phyloP scores from a whole-genome alignment of 2,797 vertebrate genomes.

The Neosalanx taihuensis region DNA sequence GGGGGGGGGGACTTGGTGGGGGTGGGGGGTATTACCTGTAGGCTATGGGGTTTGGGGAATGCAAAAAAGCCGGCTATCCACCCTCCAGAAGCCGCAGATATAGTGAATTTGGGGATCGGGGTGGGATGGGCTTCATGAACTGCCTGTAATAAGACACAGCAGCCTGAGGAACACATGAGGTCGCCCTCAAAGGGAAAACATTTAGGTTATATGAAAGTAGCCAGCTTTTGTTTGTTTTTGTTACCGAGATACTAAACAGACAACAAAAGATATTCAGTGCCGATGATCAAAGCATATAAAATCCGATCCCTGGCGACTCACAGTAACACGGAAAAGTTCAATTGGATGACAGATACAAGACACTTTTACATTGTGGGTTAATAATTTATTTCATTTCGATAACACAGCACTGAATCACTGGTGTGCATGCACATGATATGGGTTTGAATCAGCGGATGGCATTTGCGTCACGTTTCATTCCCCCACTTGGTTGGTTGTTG shows the following conservation, averaged over 20 bases:
- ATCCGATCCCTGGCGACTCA: neutral
- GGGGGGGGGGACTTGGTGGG: neutral
- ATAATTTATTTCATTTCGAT: too few species aligned
- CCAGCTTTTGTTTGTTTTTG: neutral
- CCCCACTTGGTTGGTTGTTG: too few species aligned
- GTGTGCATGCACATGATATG: too few species aligned
- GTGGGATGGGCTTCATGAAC: conserved; percentile 66
- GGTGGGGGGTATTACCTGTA: conserved; percentile 37
- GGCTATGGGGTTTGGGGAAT: conserved; percentile 19
- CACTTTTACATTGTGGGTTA: too few species aligned
- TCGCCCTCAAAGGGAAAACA: too few species aligned
- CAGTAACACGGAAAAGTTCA: too few species aligned
- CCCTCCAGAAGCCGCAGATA: conserved; percentile 41
- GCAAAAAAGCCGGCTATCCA: conserved; percentile 46
- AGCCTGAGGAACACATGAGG: too few species aligned
- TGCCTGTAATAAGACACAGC: too few species aligned
- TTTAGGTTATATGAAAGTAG: neutral
- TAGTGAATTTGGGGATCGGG: conserved; percentile 41
- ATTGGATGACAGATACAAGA: too few species aligned
- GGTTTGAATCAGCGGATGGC: too few species aligned
- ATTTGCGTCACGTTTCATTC: too few species aligned
- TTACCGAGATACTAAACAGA: neutral
- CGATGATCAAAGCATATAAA: neutral
- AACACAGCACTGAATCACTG: too few species aligned
- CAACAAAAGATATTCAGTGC: neutral